Evolutionary conservation across 2,113 vertebrate genomes (phyloP), one percentile per base, ranked within the genome.

Genomic region (Eubucco bourcierii): DNA sequence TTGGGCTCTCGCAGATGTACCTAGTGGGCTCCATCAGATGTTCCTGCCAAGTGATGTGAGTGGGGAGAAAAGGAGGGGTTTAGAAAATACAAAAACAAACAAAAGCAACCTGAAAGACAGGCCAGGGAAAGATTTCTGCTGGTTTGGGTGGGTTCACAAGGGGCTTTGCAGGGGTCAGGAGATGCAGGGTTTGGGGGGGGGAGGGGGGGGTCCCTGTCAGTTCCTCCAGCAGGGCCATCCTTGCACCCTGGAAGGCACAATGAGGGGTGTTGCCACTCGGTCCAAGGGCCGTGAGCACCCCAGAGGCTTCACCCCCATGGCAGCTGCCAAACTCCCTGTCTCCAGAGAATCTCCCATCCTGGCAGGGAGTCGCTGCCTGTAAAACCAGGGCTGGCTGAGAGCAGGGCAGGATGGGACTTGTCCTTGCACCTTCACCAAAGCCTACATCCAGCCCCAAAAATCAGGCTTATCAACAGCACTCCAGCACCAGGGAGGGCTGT

Each of bases 341-440:
- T 0, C 44, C 8, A 2, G 33, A 23, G 55, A 61, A 33, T 81
- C 41, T 88, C 17, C 53, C 25, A 3, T 53, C 47, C 58, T 82
- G 4, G 0, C 2, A 1, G 17, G 29, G 64, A 65, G 29, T n/a
- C 3, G 0, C 39, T 72, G 34, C 7, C 21, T 17, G n/a, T 50
- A 27, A 75, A 58, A 24, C 12, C 3, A 46, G 44, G 29, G 15
- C 68, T 50, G 50, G 19, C 28, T 1, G 60, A 84, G 65, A 2
- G 0, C 65, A 63, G 56, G 37, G 52, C 34, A 71, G 78, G 47
- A 27, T 59, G 63, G 44, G 31, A 52, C 28, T 37, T 47, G 14
- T 80, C 46, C 60, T 84, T 77, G 34, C 52, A 17, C 44, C 20
- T 13, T 27, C 37, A 50, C 37, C 46, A 70, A 86, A 74, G 29